A percentile compares a stretch with the other conserved stretches of the same genome.
These are phyloP conservation scores for Folsomia manolachei DNA, from an alignment of 2,888 invertebrate species.

Conservation along the genomic window DNA sequence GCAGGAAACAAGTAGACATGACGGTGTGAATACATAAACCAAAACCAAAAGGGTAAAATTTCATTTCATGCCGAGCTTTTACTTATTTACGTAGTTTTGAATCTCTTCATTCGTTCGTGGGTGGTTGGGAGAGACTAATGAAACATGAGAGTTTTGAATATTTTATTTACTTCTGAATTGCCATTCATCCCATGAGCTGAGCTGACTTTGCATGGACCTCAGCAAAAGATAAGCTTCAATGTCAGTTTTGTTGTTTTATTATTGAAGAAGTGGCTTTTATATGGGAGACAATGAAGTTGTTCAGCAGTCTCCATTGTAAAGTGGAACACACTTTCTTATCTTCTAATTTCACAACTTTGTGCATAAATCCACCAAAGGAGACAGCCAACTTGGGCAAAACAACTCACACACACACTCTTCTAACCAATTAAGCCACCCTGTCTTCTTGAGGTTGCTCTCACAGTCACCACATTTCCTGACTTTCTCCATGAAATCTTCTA, in stretches of 20 bases:
- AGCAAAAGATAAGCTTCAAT: not conserved
- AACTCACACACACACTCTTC: conserved; percentile 39
- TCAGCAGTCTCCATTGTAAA: conserved; percentile 43
- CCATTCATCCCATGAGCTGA: not conserved
- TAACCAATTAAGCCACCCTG: conserved; percentile 50
- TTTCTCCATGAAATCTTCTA: too few relatives aligned
- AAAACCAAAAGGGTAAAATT: not conserved
- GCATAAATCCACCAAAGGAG: conserved; percentile 44
- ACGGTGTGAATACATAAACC: not conserved
- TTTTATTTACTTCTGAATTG: not conserved
- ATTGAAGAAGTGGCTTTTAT: conserved; percentile 10
- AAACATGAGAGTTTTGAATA: not conserved
- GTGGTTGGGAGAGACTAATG: not conserved
- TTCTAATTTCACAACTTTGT: conserved; percentile 51
- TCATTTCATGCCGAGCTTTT: not conserved
- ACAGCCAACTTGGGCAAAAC: conserved; percentile 21
- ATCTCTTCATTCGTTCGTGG: not conserved
- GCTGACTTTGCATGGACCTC: too few relatives aligned
- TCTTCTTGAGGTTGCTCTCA: conserved; percentile 49
- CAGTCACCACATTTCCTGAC: not conserved
- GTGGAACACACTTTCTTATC: conserved; percentile 50
- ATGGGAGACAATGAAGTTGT: conserved; percentile 4
- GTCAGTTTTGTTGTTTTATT: conserved; percentile 5
- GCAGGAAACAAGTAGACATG: not conserved
- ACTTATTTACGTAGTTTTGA: not conserved